These are phyloP conservation scores for Gymnosoma rotundatum DNA, from an alignment of 2,888 invertebrate genomes.

Conservation along the genomic window DNA sequence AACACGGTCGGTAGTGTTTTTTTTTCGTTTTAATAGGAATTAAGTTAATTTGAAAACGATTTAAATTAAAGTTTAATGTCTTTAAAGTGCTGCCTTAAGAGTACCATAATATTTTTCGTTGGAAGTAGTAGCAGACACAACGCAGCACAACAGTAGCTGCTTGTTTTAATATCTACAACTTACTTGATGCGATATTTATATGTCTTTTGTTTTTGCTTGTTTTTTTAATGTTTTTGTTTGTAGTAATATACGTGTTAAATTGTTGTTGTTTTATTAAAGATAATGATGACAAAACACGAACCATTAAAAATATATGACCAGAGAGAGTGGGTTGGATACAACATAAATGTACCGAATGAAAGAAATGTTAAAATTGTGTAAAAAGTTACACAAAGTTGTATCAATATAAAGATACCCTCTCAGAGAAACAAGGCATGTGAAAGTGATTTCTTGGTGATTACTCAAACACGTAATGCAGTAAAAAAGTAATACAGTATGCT, in stretches of 20 bases:
- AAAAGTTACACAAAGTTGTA: not conserved
- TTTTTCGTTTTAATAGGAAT: conserved; percentile 75
- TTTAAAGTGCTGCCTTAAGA: conserved; percentile 46
- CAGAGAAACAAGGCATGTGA: not conserved
- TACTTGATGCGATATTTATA: conserved; percentile 4
- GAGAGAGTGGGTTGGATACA: conserved; percentile 38
- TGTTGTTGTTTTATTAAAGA: conserved; percentile 61
- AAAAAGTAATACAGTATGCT: no score
- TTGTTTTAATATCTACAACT: conserved; percentile 40
- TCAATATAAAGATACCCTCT: not conserved
- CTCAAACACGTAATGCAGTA: no score
- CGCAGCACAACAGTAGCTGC: not conserved
- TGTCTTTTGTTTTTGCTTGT: not conserved
- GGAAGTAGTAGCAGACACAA: not conserved
- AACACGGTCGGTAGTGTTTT: not conserved
- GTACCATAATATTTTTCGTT: conserved; percentile 1
- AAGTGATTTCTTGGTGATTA: not conserved
- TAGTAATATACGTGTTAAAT: conserved; percentile 48
- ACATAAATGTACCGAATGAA: not conserved
- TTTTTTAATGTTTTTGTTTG: not conserved
- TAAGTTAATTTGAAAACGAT: conserved; percentile 81
- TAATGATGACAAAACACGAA: conserved; percentile 70
- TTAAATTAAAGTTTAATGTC: conserved; percentile 80
- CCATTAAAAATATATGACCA: conserved; percentile 45
- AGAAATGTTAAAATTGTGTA: not conserved